A percentile compares a stretch with the other conserved stretches of the same genome.
phyloP scores from a whole-genome alignment of 2,113 vertebrate species.

The Sapajus apella region DNA sequence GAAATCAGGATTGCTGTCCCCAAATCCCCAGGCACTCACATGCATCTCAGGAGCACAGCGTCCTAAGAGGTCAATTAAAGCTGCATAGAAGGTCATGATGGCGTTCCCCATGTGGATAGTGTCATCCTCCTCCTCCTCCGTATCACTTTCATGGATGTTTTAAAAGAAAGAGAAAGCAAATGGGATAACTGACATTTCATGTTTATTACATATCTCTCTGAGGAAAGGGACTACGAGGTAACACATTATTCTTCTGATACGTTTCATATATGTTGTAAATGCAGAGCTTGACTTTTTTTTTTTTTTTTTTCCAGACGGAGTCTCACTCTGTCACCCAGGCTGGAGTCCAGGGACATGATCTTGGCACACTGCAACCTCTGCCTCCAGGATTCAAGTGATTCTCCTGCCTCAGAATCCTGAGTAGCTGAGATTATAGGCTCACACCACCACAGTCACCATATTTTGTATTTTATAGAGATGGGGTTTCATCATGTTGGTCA shows the following conservation, averaged over 20 bases:
- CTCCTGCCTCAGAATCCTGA: too few relatives aligned
- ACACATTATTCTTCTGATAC: not conserved
- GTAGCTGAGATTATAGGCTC: too few relatives aligned
- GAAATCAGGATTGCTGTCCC: accelerated
- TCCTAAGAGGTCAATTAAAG: constrained; percentile 95
- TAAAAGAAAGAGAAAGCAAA: constrained; percentile 63
- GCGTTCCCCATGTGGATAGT: constrained; percentile 98
- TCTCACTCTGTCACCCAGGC: too few relatives aligned
- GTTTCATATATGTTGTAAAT: not conserved
- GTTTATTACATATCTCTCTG: not conserved
- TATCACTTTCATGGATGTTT: constrained; percentile 82
- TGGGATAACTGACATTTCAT: not conserved
- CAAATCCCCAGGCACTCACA: constrained; percentile 83
- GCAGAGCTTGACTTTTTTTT: not conserved
- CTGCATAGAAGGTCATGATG: constrained; percentile 98
- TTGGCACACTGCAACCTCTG: too few relatives aligned
- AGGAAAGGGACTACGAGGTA: not conserved
- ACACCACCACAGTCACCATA: too few relatives aligned
- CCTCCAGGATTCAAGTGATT: too few relatives aligned
- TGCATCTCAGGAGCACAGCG: constrained; percentile 98
- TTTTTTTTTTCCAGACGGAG: too few relatives aligned
- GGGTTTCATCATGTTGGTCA: too few relatives aligned
- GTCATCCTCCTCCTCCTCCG: constrained; percentile 93
- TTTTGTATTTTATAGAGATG: too few relatives aligned
- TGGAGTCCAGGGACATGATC: too few relatives aligned